Percentiles rank a stretch among this genome's conserved stretches.
Evolutionary conservation across 2,113 vertebrate species (phyloP).

Genomic region (Mormoops blainvillei): DNA sequence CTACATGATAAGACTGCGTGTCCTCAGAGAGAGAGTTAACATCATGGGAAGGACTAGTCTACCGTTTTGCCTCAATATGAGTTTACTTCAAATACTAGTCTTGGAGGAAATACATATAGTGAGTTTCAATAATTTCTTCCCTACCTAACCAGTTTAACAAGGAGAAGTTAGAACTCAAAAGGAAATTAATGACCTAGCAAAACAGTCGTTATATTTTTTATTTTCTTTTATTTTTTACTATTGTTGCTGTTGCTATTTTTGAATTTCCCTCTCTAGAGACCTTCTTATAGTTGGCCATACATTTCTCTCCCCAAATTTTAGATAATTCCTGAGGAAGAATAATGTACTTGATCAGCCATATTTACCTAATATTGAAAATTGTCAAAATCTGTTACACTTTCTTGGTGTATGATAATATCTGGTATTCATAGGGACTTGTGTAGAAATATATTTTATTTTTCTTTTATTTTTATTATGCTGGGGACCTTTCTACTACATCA

Average conservation of each 20-base stretch:
- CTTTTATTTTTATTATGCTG: background rate
- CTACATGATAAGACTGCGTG: background rate
- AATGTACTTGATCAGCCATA: background rate
- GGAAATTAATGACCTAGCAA: background rate
- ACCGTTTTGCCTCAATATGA: background rate
- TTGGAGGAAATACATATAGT: background rate
- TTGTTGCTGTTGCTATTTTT: background rate
- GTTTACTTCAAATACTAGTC: background rate
- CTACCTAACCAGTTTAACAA: background rate
- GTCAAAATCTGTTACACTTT: background rate
- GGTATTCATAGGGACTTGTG: background rate
- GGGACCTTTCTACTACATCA: background rate
- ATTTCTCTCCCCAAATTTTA: background rate
- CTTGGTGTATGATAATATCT: background rate
- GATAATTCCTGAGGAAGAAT: background rate
- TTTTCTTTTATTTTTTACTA: background rate
- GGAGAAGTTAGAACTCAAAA: background rate
- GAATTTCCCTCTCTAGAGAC: background rate
- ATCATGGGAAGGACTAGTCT: fast-evolving
- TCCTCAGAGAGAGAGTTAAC: background rate
- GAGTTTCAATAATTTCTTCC: background rate
- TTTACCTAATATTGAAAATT: background rate
- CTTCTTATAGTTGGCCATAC: background rate
- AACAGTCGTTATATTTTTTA: background rate
- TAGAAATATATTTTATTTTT: background rate